Conservation (phyloP, 2,888 invertebrate species). For the Boloria euphrosyne region DNA sequence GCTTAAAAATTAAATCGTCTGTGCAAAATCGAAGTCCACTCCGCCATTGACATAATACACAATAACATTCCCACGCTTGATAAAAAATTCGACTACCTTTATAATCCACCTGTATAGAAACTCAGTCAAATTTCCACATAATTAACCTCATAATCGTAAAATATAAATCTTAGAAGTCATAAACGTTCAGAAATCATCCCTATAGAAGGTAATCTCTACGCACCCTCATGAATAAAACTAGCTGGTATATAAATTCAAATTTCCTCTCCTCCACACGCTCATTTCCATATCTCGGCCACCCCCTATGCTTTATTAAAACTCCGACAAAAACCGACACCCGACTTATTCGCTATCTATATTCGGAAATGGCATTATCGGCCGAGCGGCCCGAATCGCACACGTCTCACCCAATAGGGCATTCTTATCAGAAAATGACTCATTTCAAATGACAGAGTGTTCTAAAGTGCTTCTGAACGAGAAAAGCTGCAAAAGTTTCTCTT, state of each 20-base stretch:
- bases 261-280: constrained; percentile 80
- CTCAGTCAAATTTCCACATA: constrained; percentile 21
- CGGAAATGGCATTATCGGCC: constrained; percentile 81
- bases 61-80: constrained; percentile 43
- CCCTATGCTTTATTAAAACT: constrained; percentile 80
- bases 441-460: constrained; percentile 85
- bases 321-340: constrained; percentile 77
- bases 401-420: constrained; percentile 83
- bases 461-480: constrained; percentile 64
- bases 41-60: constrained; percentile 23
- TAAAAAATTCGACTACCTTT: constrained; percentile 37
- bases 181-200: constrained; percentile 44
- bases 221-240: constrained; percentile 79
- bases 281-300: constrained; percentile 80
- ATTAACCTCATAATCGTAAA: constrained; percentile 25
- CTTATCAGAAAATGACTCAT: constrained; percentile 89
- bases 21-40: constrained; percentile 33
- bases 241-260: constrained; percentile 82
- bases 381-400: constrained; percentile 73
- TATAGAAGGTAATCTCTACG: constrained; percentile 42
- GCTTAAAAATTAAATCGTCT: constrained; percentile 41
- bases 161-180: constrained; percentile 36
- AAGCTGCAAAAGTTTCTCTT: constrained; percentile 52
- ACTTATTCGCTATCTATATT: constrained; percentile 77
- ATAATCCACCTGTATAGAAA: constrained; percentile 30